phyloP scores from a whole-genome alignment of 2,797 vertebrate genomes.

The Iguana delicatissima region DNA sequence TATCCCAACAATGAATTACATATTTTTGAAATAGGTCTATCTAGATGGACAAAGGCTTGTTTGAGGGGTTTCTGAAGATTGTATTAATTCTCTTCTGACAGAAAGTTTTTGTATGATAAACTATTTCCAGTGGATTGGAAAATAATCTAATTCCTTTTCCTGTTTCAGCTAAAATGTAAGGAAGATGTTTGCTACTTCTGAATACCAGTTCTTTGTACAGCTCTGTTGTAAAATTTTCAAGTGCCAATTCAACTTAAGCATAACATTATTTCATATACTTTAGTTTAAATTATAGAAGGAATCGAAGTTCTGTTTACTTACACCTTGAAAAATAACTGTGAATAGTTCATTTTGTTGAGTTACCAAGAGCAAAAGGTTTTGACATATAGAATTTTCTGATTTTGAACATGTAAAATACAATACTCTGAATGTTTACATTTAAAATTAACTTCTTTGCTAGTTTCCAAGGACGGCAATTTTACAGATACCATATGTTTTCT shows the following conservation, averaged over 20 bases:
- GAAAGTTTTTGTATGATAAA: background rate
- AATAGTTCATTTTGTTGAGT: rapidly evolving
- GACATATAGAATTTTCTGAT: background rate
- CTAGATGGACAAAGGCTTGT: background rate
- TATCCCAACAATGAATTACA: too few relatives aligned
- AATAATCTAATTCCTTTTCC: background rate
- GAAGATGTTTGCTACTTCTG: background rate
- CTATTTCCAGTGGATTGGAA: background rate
- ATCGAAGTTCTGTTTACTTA: constrained; percentile 14
- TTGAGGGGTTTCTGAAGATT: background rate
- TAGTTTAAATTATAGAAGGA: constrained; percentile 25
- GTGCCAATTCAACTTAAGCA: background rate
- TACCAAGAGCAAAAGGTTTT: constrained; percentile 17
- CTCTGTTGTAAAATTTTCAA: background rate
- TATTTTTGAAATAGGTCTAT: too few relatives aligned
- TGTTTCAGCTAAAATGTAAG: background rate
- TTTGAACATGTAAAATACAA: background rate
- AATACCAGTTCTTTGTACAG: background rate
- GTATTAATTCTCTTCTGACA: background rate
- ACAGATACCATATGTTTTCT: constrained; percentile 32
- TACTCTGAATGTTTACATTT: constrained; percentile 2
- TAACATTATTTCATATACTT: background rate
- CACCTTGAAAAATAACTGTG: constrained; percentile 19
- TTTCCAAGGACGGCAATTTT: background rate
- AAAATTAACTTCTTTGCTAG: background rate